Base-by-base conservation (phyloP, 1,140 invertebrate genomes). In the Brachionus rubens region DNA sequence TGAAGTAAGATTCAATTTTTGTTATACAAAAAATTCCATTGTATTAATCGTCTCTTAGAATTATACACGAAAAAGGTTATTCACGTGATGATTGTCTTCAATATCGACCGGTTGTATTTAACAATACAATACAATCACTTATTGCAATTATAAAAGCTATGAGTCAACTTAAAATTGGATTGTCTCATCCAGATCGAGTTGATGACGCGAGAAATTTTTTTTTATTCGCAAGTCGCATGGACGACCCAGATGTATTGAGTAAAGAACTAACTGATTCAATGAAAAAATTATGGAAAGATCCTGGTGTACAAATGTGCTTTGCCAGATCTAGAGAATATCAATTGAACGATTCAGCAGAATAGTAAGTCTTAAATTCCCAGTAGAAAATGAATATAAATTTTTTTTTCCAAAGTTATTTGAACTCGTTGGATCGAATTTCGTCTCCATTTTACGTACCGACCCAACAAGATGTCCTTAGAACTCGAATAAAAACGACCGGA, bases 331-430 rank as follows among this genome's bases (percentile, higher is more conserved):
- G 98, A 87, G 96, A 99, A 88, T 99, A 98, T 88, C 96, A 99
- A 87, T 90, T 99, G 81, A 98, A 99, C 84, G 96, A 99, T 88
- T 98, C 96, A 88, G 96, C 96, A 84, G 97, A 99, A 90, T 99
- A 99, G 93, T 98, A 86, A 90, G 92, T 91, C 14, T 6, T 10
- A 50, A 41, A 28, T 93, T 79, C 91, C 93, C 14, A 21, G 21
- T 65, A 19, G 10, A 7, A 41, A 65, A 43, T 43, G 3, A 43
- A 26, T 24, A 43, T 43, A 3, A 36, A 97, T 87, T 99, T 98
- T 87, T 96, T 93, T 81, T 96, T 96, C 80, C 91, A 91, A 79
- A 96, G 99, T 87, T 96, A 92, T 87, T 90, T 91, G 85, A 85
- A 65, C 16, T 65, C 59, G 19, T 62, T 43, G n/a, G 67, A 52